phyloP scores from a whole-genome alignment of 2,113 vertebrate species.

The Protobothrops mucrosquamatus region DNA sequence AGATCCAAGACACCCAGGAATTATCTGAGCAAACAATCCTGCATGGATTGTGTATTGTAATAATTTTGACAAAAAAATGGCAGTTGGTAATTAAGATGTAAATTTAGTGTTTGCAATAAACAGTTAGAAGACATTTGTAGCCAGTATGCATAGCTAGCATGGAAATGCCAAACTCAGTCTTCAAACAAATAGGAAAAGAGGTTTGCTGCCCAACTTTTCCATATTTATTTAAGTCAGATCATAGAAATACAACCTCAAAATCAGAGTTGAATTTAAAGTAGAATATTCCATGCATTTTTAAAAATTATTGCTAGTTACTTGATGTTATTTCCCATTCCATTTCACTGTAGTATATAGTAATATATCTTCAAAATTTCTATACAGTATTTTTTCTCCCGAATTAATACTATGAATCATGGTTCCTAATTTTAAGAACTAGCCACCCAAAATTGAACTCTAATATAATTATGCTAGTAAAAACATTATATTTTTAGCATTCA shows the following conservation, averaged over 20 bases:
- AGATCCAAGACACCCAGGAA: background rate
- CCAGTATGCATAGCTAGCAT: background rate
- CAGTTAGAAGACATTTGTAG: background rate
- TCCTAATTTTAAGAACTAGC: accelerated
- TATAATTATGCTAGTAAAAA: background rate
- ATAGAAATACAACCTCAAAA: background rate
- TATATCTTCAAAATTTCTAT: background rate
- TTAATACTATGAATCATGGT: background rate
- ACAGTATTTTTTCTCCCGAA: background rate
- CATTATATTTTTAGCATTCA: background rate
- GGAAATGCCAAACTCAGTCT: background rate
- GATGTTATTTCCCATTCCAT: background rate
- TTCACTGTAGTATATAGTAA: background rate
- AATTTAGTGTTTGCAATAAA: background rate
- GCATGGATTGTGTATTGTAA: background rate
- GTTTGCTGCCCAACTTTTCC: background rate
- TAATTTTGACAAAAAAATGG: background rate
- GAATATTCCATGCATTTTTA: background rate
- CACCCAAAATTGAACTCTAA: background rate
- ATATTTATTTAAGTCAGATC: background rate
- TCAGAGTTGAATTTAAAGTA: background rate
- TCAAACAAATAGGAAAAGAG: background rate
- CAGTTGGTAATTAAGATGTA: background rate
- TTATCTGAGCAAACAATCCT: background rate
- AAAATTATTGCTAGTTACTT: background rate